phyloP scores from a whole-genome alignment of 2,888 invertebrate genomes.

The Panopea generosa region DNA sequence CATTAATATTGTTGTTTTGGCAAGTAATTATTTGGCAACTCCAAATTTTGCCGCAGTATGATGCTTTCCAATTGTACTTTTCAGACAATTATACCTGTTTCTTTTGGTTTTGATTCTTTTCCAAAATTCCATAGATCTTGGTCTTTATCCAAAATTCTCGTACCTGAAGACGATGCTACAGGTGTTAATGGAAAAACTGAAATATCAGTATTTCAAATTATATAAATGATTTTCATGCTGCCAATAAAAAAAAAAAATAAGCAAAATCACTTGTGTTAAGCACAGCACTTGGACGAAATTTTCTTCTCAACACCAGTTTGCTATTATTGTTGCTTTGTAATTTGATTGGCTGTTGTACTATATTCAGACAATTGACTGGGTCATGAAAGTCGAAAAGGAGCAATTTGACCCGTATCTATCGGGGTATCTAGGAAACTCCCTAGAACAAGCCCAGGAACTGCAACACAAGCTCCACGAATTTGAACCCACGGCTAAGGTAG shows the following conservation, averaged over 20 bases:
- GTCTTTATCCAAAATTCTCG: no score
- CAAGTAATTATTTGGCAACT: background rate
- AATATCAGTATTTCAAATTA: no score
- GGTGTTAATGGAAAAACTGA: no score
- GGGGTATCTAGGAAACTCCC: slow-evolving; percentile 78
- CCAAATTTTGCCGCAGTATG: no score
- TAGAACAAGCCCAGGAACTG: slow-evolving; percentile 76
- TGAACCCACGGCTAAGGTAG: slow-evolving; percentile 81
- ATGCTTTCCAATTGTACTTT: no score
- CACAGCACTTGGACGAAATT: background rate
- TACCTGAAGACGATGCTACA: no score
- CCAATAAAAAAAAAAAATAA: background rate
- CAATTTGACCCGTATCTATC: slow-evolving; percentile 81
- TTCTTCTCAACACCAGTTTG: no score
- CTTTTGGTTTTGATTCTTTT: no score
- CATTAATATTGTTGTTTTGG: background rate
- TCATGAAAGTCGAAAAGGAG: slow-evolving; percentile 79
- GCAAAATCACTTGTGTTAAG: background rate
- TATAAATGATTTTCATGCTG: no score
- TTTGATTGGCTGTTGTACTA: slow-evolving; percentile 8
- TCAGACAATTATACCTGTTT: no score
- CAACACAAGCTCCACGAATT: slow-evolving; percentile 79
- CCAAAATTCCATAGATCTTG: no score
- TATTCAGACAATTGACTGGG: slow-evolving; percentile 81
- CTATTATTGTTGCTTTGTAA: slow-evolving; percentile 11